A percentile compares a stretch with the other conserved stretches of the same genome.
Conservation (phyloP, 2,113 vertebrate species). For the Calypte anna region DNA sequence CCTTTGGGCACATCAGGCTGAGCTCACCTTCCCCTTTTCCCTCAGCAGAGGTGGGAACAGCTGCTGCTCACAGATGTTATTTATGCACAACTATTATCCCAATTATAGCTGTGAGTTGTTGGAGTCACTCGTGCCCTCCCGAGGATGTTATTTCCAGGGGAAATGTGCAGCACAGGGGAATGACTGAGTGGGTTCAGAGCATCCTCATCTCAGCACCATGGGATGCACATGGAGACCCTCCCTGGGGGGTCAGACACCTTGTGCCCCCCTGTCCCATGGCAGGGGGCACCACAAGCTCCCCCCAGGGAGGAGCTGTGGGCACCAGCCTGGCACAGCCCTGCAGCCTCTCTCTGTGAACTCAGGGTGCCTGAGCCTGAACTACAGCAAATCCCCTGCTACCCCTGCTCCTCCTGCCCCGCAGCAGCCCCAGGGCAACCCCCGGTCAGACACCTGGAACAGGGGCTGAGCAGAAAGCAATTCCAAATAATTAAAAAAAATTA, state of each 20-base stretch:
- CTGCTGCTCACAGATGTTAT: constrained; percentile 75
- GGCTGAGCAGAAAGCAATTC: not conserved
- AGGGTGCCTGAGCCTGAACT: fast-evolving
- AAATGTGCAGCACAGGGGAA: constrained; percentile 47
- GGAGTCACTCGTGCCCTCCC: constrained; percentile 39
- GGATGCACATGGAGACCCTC: fast-evolving
- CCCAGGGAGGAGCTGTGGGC: not conserved
- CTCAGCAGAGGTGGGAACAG: constrained; percentile 50
- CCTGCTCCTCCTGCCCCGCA: constrained; percentile 9
- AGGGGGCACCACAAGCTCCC: not conserved
- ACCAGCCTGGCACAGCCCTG: not conserved
- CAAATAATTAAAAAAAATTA: not conserved
- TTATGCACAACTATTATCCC: constrained; percentile 60
- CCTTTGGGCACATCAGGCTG: fast-evolving
- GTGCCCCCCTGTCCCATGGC: fast-evolving
- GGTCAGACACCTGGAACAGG: not conserved
- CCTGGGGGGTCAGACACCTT: fast-evolving
- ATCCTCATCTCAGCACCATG: fast-evolving
- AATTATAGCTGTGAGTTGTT: constrained; percentile 51
- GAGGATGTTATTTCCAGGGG: constrained; percentile 42
- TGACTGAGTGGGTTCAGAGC: not conserved
- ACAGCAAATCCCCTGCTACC: not conserved
- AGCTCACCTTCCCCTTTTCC: not conserved
- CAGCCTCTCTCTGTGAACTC: not conserved
- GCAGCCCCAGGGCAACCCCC: constrained; percentile 70